Evolutionary conservation across 2,797 vertebrate genomes (phyloP), one percentile per base, ranked within the genome.

Genomic region (Hemitrygon akajei): DNA sequence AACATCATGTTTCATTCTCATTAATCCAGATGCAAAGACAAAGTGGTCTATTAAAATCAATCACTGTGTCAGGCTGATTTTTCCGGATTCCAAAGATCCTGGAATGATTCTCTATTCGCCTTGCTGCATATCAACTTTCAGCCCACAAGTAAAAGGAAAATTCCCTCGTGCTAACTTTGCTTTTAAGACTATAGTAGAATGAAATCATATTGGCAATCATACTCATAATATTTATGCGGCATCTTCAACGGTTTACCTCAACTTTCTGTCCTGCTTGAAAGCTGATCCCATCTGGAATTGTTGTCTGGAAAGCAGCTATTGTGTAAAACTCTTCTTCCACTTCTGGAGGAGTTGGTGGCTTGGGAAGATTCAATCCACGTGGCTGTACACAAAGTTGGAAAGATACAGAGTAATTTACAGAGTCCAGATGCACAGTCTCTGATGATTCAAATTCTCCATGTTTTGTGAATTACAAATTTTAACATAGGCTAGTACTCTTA

Each of bases 291-390:
- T 99, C 99, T 0, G 98, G 99, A 94, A 99, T 99, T 94, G 97
- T 99, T 69, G 99, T 99, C 96, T 99, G 99, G 96, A 99, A 99
- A 94, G 99, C 98, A 20, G 99, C 98, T 0, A 99, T 99, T 94
- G 99, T 99, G 95, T 99, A 99, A 95, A 98, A 99, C 93, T 99
- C 99, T 94, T 99, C 99, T 95, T 99, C 98, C 81, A 99, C 99
- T 95, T 98, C 98, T 6, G 99, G 99, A 3, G 99, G 98, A 91
- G 97, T 95, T 0, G 99, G 99, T 0, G 99, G 99, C 95, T 98
- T 99, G 0, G 99, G 99, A 63, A 99, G 96, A 95, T 98, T 98
- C 94, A 97, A 91, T 76, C 99, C 98, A 89, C 99, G 98, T 66
- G 99, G 99, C 99, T 99, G 20, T 91, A 76, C 63, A 93, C 30